Evolutionary conservation across 2,797 vertebrate species (phyloP).

Genomic region (Momotus momota): DNA sequence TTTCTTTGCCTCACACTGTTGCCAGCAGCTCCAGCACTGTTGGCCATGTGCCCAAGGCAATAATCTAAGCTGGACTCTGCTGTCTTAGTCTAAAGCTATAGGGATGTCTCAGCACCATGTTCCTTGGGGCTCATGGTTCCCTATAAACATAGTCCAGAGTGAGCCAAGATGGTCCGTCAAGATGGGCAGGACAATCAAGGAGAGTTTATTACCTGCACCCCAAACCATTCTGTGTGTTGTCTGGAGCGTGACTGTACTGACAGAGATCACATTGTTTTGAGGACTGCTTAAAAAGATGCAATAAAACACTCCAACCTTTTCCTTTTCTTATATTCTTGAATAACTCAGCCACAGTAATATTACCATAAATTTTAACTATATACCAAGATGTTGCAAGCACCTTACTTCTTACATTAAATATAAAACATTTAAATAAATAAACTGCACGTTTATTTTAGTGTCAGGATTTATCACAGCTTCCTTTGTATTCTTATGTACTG

Average conservation of each 20-base stretch:
- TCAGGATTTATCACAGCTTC: background rate
- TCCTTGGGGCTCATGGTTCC: background rate
- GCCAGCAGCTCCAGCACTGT: background rate
- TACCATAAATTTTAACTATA: background rate
- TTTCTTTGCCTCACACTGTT: background rate
- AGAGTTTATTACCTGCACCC: background rate
- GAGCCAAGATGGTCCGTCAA: background rate
- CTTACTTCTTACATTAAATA: background rate
- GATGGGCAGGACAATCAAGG: background rate
- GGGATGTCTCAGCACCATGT: background rate
- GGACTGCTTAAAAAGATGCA: background rate
- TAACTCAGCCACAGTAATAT: background rate
- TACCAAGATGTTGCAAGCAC: background rate
- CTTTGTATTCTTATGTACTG: background rate
- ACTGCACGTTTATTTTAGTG: background rate
- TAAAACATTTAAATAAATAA: background rate
- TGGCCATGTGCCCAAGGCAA: background rate
- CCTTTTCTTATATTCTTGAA: background rate
- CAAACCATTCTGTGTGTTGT: background rate
- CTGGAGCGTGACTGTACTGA: background rate
- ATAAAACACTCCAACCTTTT: fast-evolving
- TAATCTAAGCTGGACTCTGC: background rate
- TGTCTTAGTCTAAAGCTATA: background rate
- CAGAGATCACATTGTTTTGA: background rate
- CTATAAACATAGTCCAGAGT: background rate